A percentile compares a stretch with the other conserved stretches of the same genome.
These are phyloP conservation scores for Luehdorfia chinensis DNA, from an alignment of 1,140 invertebrate species.

Conservation along the genomic window DNA sequence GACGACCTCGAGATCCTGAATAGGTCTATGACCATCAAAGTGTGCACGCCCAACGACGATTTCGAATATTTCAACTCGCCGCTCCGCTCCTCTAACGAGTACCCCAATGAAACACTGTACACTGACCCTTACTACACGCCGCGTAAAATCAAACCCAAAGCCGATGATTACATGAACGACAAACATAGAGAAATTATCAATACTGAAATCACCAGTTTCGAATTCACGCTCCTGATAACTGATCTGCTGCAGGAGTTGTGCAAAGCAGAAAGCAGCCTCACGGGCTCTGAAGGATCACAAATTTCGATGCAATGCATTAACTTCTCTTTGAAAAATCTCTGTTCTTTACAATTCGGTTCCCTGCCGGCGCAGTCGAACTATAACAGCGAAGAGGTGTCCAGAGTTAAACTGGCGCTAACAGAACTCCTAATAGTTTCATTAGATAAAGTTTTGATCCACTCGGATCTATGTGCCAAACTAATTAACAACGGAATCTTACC, in stretches of 20 bases:
- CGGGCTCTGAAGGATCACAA: constrained; percentile 73
- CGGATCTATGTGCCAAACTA: constrained; percentile 79
- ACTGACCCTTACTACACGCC: constrained; percentile 43
- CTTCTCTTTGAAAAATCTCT: constrained; percentile 80
- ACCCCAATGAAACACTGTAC: constrained; percentile 48
- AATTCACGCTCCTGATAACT: constrained; percentile 79
- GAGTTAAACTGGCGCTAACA: constrained; percentile 78
- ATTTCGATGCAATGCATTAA: constrained; percentile 79
- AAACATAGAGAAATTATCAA: constrained; percentile 76
- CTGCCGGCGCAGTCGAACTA: constrained; percentile 30
- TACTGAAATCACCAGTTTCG: constrained; percentile 75
- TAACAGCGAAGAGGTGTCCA: constrained; percentile 53
- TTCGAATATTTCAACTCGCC: constrained; percentile 82
- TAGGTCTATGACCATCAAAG: constrained; percentile 77
- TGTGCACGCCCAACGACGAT: constrained; percentile 79
- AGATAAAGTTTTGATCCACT: constrained; percentile 77
- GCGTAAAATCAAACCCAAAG: constrained; percentile 54
- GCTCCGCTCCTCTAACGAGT: constrained; percentile 78
- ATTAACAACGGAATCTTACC: constrained; percentile 81
- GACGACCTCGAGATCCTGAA: constrained; percentile 76
- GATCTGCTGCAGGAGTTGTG: constrained; percentile 79
- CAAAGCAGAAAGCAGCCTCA: constrained; percentile 73
- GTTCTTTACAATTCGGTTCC: constrained; percentile 79
- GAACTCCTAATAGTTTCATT: constrained; percentile 79
- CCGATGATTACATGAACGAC: constrained; percentile 77